Evolutionary conservation across 1,140 invertebrate species (phyloP).

Genomic region (Geopemphigus sp.): DNA sequence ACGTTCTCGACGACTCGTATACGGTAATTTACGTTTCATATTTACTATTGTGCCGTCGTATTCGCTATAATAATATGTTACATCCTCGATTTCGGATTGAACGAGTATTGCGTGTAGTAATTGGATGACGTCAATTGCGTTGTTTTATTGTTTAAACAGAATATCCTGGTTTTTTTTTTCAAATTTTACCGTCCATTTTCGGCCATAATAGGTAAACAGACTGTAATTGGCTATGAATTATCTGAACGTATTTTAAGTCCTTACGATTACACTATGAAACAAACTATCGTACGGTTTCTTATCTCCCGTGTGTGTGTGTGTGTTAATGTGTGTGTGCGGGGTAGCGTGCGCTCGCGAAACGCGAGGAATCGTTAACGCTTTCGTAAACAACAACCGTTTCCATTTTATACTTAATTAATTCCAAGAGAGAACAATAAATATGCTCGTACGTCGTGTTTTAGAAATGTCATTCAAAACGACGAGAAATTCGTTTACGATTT

Average conservation of each 20-base stretch:
- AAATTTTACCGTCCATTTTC: neutral
- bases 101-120: neutral
- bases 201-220: conserved; percentile 25
- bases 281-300: conserved; percentile 29
- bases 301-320: conserved; percentile 9
- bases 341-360: conserved; percentile 13
- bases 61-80: neutral
- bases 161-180: neutral
- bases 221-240: conserved; percentile 37
- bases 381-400: conserved; percentile 48
- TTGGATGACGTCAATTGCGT: neutral
- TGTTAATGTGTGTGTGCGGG: neutral
- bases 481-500: conserved; percentile 28
- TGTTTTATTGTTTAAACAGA: neutral
- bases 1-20: too few relatives aligned
- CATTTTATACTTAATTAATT: conserved; percentile 49
- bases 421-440: conserved; percentile 44
- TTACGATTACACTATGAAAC: conserved; percentile 37
- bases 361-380: conserved; percentile 43
- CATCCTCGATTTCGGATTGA: neutral
- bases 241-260: conserved; percentile 24
- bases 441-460: conserved; percentile 36
- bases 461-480: conserved; percentile 39
- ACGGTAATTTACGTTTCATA: neutral
- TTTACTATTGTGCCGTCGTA: neutral